These are phyloP conservation scores for Eupithecia vulgata DNA, from an alignment of 2,888 invertebrate genomes.

Conservation along the genomic window DNA sequence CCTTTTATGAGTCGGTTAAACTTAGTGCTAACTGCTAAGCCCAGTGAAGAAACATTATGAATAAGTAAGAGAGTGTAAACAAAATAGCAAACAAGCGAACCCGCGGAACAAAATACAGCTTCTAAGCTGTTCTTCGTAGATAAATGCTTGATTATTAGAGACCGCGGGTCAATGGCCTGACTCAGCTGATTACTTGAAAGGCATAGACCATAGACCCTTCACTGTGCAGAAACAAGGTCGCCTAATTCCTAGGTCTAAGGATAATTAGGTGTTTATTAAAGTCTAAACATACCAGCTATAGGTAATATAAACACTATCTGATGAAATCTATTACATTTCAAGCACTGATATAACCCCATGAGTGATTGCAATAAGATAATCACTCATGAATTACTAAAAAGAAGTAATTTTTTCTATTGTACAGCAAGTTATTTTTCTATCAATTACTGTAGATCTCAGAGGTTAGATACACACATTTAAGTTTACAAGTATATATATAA, in stretches of 20 bases:
- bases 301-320: neutral
- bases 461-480: no score
- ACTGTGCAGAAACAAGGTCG: constrained; percentile 3
- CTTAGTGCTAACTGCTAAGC: neutral
- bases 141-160: neutral
- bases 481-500: no score
- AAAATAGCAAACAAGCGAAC: neutral
- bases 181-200: neutral
- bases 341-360: neutral
- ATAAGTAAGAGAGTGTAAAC: neutral
- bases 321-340: neutral
- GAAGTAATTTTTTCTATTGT: no score
- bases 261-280: neutral
- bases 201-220: neutral
- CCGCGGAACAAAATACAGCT: neutral
- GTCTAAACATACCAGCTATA: neutral
- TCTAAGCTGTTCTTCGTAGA: neutral
- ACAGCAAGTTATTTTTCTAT: no score
- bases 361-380: neutral
- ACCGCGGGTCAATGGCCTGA: neutral
- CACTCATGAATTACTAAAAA: no score
- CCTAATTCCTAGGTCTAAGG: neutral
- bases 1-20: neutral
- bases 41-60: neutral
- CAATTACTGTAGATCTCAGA: no score